Evolutionary conservation across 2,888 invertebrate species (phyloP).

Genomic region (Zaprionus lineosus): DNA sequence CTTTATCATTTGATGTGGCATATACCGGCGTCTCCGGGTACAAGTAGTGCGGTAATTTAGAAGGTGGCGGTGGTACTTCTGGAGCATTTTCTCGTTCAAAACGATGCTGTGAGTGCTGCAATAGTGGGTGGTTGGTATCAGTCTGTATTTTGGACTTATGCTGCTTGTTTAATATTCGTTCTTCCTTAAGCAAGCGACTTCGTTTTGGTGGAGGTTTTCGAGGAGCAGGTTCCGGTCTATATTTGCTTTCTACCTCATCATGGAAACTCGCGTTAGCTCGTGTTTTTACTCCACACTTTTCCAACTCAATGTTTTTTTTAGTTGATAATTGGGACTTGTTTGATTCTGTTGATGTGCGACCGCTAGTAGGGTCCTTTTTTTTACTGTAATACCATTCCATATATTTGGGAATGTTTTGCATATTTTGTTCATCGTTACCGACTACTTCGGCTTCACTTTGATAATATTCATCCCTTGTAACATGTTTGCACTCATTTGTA

Average conservation of each 20-base stretch:
- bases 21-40: constrained; percentile 84
- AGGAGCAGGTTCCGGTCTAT: constrained; percentile 83
- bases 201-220: constrained; percentile 81
- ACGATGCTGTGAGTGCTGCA: constrained; percentile 91
- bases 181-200: constrained; percentile 81
- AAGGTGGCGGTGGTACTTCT: constrained; percentile 84
- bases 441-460: constrained; percentile 83
- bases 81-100: constrained; percentile 86
- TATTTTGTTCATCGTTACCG: constrained; percentile 61
- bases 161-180: constrained; percentile 85
- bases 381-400: constrained; percentile 90
- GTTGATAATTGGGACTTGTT: constrained; percentile 59
- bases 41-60: constrained; percentile 86
- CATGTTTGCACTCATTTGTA: constrained; percentile 57
- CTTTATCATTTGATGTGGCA: constrained; percentile 68
- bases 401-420: constrained; percentile 86
- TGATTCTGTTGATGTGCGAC: constrained; percentile 74
- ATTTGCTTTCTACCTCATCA: constrained; percentile 81
- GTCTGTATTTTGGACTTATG: constrained; percentile 82
- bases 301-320: constrained; percentile 59
- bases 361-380: constrained; percentile 83
- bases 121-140: constrained; percentile 87
- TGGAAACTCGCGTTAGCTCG: constrained; percentile 80
- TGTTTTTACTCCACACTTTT: constrained; percentile 74
- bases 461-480: constrained; percentile 63